Base-by-base conservation (phyloP, 2,797 vertebrate species). In the Rachycentron canadum region DNA sequence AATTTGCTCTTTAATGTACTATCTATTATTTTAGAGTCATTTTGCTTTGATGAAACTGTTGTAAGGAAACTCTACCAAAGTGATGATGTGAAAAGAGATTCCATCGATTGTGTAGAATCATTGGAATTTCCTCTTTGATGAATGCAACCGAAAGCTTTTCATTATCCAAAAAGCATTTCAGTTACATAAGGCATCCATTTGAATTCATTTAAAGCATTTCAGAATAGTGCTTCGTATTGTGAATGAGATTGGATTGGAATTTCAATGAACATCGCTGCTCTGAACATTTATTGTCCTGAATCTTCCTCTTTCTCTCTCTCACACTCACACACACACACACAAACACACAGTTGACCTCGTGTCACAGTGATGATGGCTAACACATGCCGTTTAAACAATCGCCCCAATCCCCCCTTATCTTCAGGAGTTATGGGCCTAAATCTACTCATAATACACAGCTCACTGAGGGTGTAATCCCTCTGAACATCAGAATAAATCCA, bases 371-470 rank as follows among this genome's bases (percentile, higher is more conserved):
- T 86, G 81, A 91, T 76, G 86, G 82, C 82, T 73, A 89, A 85
- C 88, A 87, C 91, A 92, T 91, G 92, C 87, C 81, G 76, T 90
- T 92, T 86, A 90, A 94, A 94, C 91, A 93, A 93, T 92, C 84
- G 74, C 70, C 80, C 81, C 86, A 90, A 91, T 91, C 91, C 91
- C 60, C 78, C 84, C 82, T 90, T 88, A 93, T 93, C 91, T 89
- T 92, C 84, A 87, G 91, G 90, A 92, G 91, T 92, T 93, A 93
- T 89, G 88, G 88, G 70, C 59, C 90, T 91, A 93, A 94, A 94
- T 92, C 92, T 90, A 84, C 88, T 89, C 89, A 89, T 94, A 94
- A 94, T 93, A 91, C 91, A 91, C 64, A 88, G 92, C 89, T 93
- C 91, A 93, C 85, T 82, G 88, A 90, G 90, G 86, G 66, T 70